These are phyloP conservation scores for Tetramorium alpestre DNA, from an alignment of 1,140 invertebrate genomes.

Conservation along the genomic window DNA sequence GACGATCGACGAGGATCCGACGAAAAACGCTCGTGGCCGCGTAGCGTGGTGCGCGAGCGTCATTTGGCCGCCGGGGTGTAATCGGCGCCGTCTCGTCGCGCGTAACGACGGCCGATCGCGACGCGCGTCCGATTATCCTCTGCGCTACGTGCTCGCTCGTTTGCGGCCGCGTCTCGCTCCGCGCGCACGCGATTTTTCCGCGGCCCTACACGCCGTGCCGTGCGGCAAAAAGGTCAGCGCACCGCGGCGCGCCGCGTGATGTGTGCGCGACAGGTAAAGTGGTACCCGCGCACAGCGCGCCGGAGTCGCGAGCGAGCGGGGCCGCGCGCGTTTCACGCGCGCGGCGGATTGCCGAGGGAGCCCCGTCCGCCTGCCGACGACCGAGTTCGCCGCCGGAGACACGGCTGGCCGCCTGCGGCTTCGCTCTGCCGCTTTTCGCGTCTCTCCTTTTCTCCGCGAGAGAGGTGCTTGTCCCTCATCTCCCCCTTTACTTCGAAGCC, in stretches of 20 bases:
- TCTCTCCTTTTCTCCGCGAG: conserved; percentile 69
- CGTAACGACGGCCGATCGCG: conserved; percentile 44
- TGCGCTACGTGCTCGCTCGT: conserved; percentile 27
- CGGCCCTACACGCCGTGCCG: conserved; percentile 19
- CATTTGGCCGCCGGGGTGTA: background rate
- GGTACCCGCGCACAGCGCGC: conserved; percentile 49
- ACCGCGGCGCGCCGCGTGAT: conserved; percentile 68
- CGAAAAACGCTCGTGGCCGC: conserved; percentile 38
- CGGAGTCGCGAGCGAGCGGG: conserved; percentile 48
- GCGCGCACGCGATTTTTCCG: conserved; percentile 54
- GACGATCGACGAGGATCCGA: background rate
- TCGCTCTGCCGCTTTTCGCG: conserved; percentile 80
- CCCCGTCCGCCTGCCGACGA: conserved; percentile 48
- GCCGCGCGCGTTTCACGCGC: conserved; percentile 71
- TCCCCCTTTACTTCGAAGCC: conserved; percentile 33
- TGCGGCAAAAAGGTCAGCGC: conserved; percentile 68
- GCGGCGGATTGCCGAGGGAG: conserved; percentile 59
- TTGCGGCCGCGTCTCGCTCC: conserved; percentile 19
- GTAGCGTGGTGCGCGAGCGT: background rate
- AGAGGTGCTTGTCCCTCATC: conserved; percentile 36
- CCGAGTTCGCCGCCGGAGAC: conserved; percentile 78
- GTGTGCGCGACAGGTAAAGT: conserved; percentile 70
- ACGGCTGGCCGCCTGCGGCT: conserved; percentile 81
- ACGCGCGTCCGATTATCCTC: conserved; percentile 39
- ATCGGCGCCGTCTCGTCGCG: conserved; percentile 38